A percentile compares a stretch with the other conserved stretches of the same genome.
phyloP scores from a whole-genome alignment of 2,888 invertebrate species.

The Eristalis arbustorum region DNA sequence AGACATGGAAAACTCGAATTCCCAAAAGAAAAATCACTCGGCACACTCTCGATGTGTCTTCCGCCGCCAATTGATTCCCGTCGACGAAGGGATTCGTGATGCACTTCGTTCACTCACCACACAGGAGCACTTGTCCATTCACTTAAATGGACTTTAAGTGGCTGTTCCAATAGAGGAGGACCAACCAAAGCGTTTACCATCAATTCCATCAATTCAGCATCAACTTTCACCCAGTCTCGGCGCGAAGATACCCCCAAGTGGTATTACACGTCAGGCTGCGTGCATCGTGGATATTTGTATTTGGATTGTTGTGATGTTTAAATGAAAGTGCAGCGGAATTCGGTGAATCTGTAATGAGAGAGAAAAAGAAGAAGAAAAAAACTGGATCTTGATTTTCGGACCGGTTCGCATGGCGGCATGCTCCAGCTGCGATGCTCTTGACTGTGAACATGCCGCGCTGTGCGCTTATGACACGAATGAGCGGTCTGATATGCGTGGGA shows the following conservation, averaged over 20 bases:
- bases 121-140: conserved; percentile 35
- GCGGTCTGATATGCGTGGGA: conserved; percentile 13
- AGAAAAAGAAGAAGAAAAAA: not conserved
- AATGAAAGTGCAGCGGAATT: conserved; percentile 47
- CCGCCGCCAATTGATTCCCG: not conserved
- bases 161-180: conserved; percentile 9
- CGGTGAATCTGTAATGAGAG: not conserved
- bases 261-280: conserved; percentile 11
- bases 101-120: not conserved
- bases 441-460: conserved; percentile 29
- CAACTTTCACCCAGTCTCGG: conserved; percentile 50
- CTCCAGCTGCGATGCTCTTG: conserved; percentile 44
- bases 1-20: conserved; percentile 27
- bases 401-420: conserved; percentile 30
- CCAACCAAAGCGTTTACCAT: conserved; percentile 10
- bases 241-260: conserved; percentile 10
- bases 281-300: conserved; percentile 23
- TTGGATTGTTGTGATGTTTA: conserved; percentile 18
- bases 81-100: conserved; percentile 6
- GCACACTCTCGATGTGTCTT: not conserved
- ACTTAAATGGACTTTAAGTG: conserved; percentile 27
- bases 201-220: conserved; percentile 17
- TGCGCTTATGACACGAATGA: conserved; percentile 7
- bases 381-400: conserved; percentile 40
- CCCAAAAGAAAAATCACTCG: conserved; percentile 9